Conservation (phyloP, 2,888 invertebrate genomes). For the Chrysolina americana region DNA sequence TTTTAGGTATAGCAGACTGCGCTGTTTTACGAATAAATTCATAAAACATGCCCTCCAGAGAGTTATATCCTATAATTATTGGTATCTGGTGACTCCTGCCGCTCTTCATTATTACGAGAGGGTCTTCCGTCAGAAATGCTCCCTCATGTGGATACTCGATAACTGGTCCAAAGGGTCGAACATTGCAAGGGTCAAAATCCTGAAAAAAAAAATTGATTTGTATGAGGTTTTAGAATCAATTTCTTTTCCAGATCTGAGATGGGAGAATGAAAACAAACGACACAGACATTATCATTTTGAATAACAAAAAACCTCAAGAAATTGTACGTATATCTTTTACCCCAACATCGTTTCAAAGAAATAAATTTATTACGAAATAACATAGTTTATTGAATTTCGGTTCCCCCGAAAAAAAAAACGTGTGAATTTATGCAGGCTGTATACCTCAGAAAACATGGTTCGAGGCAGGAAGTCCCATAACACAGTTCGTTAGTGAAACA, state of each 20-base stretch:
- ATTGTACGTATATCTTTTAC: background rate
- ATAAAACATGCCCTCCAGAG: slow-evolving; percentile 64
- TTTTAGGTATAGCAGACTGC: slow-evolving; percentile 49
- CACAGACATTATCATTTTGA: too few relatives aligned
- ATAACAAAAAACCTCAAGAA: background rate
- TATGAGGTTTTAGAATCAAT: too few relatives aligned
- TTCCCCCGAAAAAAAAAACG: too few relatives aligned
- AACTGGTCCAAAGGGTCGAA: slow-evolving; percentile 58
- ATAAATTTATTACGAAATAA: background rate
- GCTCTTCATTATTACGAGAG: slow-evolving; percentile 59
- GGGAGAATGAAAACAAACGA: too few relatives aligned
- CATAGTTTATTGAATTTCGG: too few relatives aligned
- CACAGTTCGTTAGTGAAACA: too few relatives aligned
- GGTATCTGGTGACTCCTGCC: slow-evolving; percentile 65
- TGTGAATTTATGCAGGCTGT: too few relatives aligned
- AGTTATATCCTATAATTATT: slow-evolving; percentile 65
- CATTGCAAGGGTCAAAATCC: slow-evolving; percentile 49
- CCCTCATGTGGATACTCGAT: slow-evolving; percentile 56
- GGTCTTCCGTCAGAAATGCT: slow-evolving; percentile 62
- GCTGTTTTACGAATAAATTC: slow-evolving; percentile 57
- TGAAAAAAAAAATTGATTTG: slow-evolving; percentile 37
- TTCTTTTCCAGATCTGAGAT: background rate
- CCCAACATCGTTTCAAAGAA: background rate
- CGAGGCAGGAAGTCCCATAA: too few relatives aligned
- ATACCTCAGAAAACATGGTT: too few relatives aligned